Conservation (phyloP, 2,113 vertebrate genomes). For the Pelvicachromis taeniatus region DNA sequence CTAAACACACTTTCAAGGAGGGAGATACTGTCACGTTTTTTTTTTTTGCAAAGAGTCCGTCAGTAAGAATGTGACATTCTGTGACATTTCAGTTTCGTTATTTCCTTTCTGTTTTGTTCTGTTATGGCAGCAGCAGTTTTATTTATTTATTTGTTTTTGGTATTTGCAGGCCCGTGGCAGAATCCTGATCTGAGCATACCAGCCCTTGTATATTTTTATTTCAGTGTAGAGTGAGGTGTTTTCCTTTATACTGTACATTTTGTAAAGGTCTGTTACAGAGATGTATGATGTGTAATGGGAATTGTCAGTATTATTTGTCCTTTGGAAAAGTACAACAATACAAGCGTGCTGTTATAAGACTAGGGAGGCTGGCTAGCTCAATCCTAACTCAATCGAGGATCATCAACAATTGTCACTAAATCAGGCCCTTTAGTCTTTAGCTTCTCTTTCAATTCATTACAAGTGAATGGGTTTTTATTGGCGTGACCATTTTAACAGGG, state of each 20-base stretch:
- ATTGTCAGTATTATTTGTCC: background rate
- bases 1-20: background rate
- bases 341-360: background rate
- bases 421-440: conserved; percentile 57
- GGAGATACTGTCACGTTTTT: background rate
- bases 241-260: background rate
- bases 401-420: conserved; percentile 65
- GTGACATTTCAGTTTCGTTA: background rate
- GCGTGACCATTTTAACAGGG: conserved; percentile 61
- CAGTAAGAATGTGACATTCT: background rate
- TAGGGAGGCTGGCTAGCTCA: conserved; percentile 8
- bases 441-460: conserved; percentile 64
- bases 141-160: background rate
- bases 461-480: conserved; percentile 64
- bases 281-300: background rate
- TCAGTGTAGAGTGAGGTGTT: background rate
- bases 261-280: background rate
- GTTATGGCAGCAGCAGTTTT: background rate
- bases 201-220: background rate
- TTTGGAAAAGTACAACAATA: conserved; percentile 14
- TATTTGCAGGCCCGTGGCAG: background rate
- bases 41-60: background rate
- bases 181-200: background rate
- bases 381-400: conserved; percentile 61
- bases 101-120: background rate